Evolutionary conservation across 2,888 invertebrate species (phyloP).

Genomic region (Hirtodrosophila alboralis): DNA sequence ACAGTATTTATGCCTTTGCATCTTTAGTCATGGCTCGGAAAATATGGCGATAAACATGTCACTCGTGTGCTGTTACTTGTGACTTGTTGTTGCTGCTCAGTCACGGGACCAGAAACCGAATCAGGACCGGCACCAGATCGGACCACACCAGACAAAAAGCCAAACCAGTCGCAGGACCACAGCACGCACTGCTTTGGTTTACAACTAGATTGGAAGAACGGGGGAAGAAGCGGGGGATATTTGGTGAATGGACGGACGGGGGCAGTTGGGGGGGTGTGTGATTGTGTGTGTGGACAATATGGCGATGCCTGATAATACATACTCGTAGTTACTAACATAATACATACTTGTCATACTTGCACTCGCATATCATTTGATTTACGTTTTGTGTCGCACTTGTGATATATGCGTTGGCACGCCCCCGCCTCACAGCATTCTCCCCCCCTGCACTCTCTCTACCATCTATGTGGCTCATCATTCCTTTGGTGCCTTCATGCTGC

Average conservation of each 20-base stretch:
- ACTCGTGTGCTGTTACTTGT: constrained; percentile 52
- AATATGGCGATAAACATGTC: constrained; percentile 78
- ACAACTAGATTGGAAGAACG: no score
- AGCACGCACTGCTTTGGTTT: constrained; percentile 34
- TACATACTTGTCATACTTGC: constrained; percentile 77
- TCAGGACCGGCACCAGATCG: constrained; percentile 10
- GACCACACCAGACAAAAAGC: constrained; percentile 15
- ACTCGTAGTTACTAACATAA: constrained; percentile 67
- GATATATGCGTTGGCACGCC: constrained; percentile 67
- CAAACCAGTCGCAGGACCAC: constrained; percentile 16
- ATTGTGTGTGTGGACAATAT: constrained; percentile 47
- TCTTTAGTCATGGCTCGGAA: constrained; percentile 75
- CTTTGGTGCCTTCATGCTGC: constrained; percentile 14
- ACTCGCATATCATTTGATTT: constrained; percentile 77
- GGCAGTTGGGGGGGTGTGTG: background rate
- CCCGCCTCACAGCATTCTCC: background rate
- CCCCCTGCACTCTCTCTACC: background rate
- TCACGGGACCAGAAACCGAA: constrained; percentile 12
- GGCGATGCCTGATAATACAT: constrained; percentile 70
- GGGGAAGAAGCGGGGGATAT: no score
- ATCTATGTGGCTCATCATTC: constrained; percentile 37
- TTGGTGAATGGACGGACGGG: no score
- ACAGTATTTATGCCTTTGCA: constrained; percentile 67
- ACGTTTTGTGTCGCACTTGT: constrained; percentile 73
- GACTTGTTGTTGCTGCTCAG: constrained; percentile 32